A percentile compares a stretch with the other conserved stretches of the same genome.
Conservation (phyloP, 2,888 invertebrate species). For the Sympetrum striolatum region DNA sequence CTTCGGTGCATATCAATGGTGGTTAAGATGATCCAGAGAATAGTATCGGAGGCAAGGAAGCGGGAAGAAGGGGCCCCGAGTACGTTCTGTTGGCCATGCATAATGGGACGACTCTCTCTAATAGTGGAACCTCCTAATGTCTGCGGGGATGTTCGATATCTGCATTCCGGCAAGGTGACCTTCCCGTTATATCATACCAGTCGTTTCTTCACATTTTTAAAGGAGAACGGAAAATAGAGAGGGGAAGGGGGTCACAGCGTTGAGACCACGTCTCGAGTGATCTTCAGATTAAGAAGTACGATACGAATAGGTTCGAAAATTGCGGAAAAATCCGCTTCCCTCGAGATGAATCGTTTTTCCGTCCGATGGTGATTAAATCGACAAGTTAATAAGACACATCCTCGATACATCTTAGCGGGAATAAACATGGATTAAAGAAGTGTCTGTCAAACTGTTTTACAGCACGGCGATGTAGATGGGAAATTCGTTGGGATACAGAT, state of each 20-base stretch:
- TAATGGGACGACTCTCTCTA: background rate
- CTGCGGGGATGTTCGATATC: background rate
- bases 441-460: too few species aligned
- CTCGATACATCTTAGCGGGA: too few species aligned
- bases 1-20: constrained; percentile 4
- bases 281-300: background rate
- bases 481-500: too few species aligned
- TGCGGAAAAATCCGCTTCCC: too few species aligned
- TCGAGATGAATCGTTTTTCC: too few species aligned
- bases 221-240: background rate
- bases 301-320: too few species aligned
- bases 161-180: background rate
- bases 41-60: background rate
- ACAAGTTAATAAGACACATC: too few species aligned
- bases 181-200: background rate
- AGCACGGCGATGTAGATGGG: too few species aligned
- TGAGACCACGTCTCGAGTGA: background rate
- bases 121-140: background rate
- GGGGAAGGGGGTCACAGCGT: background rate
- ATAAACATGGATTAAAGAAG: too few species aligned
- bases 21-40: constrained; percentile 28
- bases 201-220: background rate
- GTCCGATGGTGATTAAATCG: too few species aligned
- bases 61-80: background rate
- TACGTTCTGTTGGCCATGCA: background rate